Conservation (phyloP, 1,140 invertebrate genomes). For the Achatina immaculata region DNA sequence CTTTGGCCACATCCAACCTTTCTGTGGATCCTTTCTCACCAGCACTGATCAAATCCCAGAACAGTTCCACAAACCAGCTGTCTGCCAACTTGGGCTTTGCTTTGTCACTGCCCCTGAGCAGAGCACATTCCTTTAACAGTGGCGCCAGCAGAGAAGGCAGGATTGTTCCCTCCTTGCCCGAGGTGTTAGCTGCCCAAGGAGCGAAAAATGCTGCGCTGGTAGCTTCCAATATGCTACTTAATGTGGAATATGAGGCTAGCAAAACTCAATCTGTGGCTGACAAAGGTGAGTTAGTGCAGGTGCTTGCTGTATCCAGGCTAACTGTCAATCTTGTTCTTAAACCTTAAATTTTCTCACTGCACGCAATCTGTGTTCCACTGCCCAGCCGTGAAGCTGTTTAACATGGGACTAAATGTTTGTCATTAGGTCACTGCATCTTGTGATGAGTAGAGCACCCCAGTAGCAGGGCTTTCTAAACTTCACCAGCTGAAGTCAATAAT, state of each 20-base stretch:
- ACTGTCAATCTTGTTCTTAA: background rate
- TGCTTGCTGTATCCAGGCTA: slow-evolving; percentile 31
- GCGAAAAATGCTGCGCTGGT: slow-evolving; percentile 91
- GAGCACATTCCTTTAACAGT: slow-evolving; percentile 62
- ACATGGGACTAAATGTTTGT: no score
- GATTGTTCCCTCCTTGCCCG: slow-evolving; percentile 70
- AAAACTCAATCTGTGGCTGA: slow-evolving; percentile 59
- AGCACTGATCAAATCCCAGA: slow-evolving; percentile 57
- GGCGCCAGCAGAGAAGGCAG: slow-evolving; percentile 51
- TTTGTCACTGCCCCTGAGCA: slow-evolving; percentile 51
- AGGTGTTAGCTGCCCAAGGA: slow-evolving; percentile 89
- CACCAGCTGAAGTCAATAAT: no score
- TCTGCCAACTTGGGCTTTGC: slow-evolving; percentile 45
- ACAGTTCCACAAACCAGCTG: slow-evolving; percentile 63
- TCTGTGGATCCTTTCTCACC: slow-evolving; percentile 56
- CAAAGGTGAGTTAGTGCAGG: slow-evolving; percentile 69
- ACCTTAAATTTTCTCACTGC: no score
- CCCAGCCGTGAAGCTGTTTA: no score
- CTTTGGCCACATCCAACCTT: slow-evolving; percentile 58
- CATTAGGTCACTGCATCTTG: no score
- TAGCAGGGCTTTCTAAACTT: no score
- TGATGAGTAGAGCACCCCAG: no score
- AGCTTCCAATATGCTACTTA: slow-evolving; percentile 74
- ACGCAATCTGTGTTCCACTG: no score
- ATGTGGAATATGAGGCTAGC: slow-evolving; percentile 53